Evolutionary conservation across 2,888 invertebrate genomes (phyloP), one percentile per base, ranked within the genome.

Genomic region (Folsomia manolachei): DNA sequence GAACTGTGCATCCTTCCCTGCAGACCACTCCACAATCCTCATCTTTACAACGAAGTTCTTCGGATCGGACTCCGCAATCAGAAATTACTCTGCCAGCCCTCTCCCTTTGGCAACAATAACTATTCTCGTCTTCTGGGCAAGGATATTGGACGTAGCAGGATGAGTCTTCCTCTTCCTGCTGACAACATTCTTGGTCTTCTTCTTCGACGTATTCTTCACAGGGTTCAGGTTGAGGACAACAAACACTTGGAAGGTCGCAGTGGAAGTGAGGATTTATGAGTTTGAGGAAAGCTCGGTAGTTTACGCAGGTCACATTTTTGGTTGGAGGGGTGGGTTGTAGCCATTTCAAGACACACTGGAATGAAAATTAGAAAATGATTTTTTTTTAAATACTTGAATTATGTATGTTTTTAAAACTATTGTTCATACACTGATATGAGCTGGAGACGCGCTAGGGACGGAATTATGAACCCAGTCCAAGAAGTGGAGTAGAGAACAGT

Each of bases 281-380:
- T 18, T 75, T 71, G 11, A 78, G 63, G 39, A 78, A 73, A 23
- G 66, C 74, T 18, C 73, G 26, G 68, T 78, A 78, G 56, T 78
- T 77, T n/a, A 78, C 73, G 68, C 75, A 78, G 61, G 27, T 64
- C 1, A 75, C 56, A 39, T 4, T 9, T 56, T 52, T 51, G 19
- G 9, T 21, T 39, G 65, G 23, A 23, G 19, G 21, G 21, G 75
- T 75, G 0, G 74, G 73, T 25, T 75, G 71, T 18, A 78, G 19
- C 64, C 65, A 72, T 69, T 75, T 75, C 51, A 75, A 25, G 4
- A 75, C 66, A 51, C 77, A 78, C 74, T 75, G 62, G 18, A 26
- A 51, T 27, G 24, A 14, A 39, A 39, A 39, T 39, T 39, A 14
- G 39, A 9, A 39, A n/a, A n/a, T 39, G 14, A 39, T 61, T 19